These are phyloP conservation scores for Amphilophus citrinellus DNA, from an alignment of 2,113 vertebrate species.

Conservation along the genomic window DNA sequence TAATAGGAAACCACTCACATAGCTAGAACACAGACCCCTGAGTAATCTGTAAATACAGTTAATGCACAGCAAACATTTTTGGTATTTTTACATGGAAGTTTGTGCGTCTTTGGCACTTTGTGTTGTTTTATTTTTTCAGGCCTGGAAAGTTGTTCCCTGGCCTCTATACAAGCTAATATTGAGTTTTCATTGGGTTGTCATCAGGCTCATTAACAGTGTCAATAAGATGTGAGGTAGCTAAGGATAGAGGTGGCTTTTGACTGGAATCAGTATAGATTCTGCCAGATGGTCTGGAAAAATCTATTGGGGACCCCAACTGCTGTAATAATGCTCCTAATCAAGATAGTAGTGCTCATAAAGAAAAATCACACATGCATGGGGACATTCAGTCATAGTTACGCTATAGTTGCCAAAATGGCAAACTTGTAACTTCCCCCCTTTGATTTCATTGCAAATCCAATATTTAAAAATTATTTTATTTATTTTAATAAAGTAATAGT, in stretches of 20 bases:
- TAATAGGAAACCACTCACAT: no score
- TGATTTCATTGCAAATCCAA: neutral
- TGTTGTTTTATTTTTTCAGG: neutral
- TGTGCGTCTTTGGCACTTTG: neutral
- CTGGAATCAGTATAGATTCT: constrained; percentile 22
- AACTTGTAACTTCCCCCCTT: neutral
- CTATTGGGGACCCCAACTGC: neutral
- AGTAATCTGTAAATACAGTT: no score
- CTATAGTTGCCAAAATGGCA: neutral
- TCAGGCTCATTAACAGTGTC: neutral
- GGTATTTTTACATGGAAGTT: neutral
- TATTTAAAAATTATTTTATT: neutral
- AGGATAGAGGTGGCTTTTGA: neutral
- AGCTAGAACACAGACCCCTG: no score
- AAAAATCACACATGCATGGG: neutral
- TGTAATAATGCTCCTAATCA: neutral
- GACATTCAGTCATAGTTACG: neutral
- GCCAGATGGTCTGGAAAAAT: constrained; percentile 10
- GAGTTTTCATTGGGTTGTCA: constrained; percentile 6
- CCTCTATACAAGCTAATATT: neutral
- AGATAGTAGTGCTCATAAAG: neutral
- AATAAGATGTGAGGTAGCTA: neutral
- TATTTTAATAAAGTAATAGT: constrained; percentile 1
- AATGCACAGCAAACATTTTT: no score
- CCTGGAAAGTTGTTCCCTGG: neutral